Base-by-base conservation (phyloP, 2,888 invertebrate genomes). In the Cremastobaeus sp. region DNA sequence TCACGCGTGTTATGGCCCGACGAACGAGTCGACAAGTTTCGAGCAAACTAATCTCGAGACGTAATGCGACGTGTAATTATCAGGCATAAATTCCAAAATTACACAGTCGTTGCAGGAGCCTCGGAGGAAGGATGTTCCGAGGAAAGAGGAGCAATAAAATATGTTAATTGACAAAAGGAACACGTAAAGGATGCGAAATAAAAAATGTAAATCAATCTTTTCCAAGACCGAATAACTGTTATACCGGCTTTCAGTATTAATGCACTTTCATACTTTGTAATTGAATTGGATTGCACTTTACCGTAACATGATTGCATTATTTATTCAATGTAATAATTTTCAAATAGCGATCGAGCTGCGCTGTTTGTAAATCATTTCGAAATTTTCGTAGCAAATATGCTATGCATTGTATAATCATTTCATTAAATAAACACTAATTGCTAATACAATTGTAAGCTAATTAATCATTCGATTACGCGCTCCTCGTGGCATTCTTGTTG, bases 391-490 rank as follows among this genome's bases (percentile, higher is more conserved):
- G 59, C 41, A 59, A 60, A 66, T 65, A 65, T 41, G 59, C 59
- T 65, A 60, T 9, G 43, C 54, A 43, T 65, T 60, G 54, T 66
- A 60, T 60, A 65, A 66, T 65, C 47, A 65, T 72, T 72, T 66
- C 66, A 60, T 72, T 72, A 54, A 72, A 66, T 66, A 72, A 72
- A 60, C 54, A 39, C 65, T 66, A 60, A 60, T 66, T 66, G 54
- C 48, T 52, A 65, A 65, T 59, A 65, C 52, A 64, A 71, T 72
- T 54, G 62, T 59, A 59, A 54, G 65, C 52, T 72, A 65, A 72
- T 72, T 50, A 72, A 72, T 72, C 71, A 72, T 72, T 65, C 72
- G 72, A 65, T 72, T 73, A 73, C 34, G 45, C 48, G 54, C 48
- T 59, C 57, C 35, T 65, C 54, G 65, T 35, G 47, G 47, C 59